phyloP scores from a whole-genome alignment of 2,888 invertebrate species.

The Merodon equestris region DNA sequence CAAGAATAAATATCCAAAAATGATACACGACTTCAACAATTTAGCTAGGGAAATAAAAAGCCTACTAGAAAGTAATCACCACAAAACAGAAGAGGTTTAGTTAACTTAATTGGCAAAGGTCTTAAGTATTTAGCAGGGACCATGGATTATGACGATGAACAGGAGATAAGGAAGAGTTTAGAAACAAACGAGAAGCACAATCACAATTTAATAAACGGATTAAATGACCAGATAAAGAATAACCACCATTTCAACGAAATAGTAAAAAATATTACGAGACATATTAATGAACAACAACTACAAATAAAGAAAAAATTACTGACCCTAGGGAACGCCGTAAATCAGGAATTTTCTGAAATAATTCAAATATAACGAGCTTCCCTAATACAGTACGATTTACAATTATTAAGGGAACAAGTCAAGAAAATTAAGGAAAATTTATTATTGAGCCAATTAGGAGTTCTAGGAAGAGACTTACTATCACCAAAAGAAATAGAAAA shows the following conservation, averaged over 20 bases:
- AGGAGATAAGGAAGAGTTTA: slow-evolving; percentile 19
- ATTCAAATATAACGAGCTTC: slow-evolving; percentile 14
- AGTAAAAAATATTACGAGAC: slow-evolving; percentile 24
- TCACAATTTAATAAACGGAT: slow-evolving; percentile 15
- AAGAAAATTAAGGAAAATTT: slow-evolving; percentile 32
- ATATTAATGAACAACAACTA: slow-evolving; percentile 30
- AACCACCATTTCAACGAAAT: slow-evolving; percentile 28
- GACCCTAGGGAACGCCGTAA: slow-evolving; percentile 3
- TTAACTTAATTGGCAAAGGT: slow-evolving; percentile 19
- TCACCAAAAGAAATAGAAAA: slow-evolving; percentile 25
- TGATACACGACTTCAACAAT: slow-evolving; percentile 3
- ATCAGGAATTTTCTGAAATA: slow-evolving; percentile 8
- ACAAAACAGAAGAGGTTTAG: slow-evolving; percentile 6
- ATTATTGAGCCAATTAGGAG: slow-evolving; percentile 20
- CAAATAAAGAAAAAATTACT: no score
- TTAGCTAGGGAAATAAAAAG: background rate
- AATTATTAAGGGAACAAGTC: slow-evolving; percentile 25
- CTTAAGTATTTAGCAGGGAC: slow-evolving; percentile 26
- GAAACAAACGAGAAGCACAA: slow-evolving; percentile 30
- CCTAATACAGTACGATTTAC: slow-evolving; percentile 11
- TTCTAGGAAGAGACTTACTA: slow-evolving; percentile 22
- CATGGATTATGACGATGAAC: slow-evolving; percentile 27
- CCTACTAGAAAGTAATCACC: slow-evolving; percentile 8
- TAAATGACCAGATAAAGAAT: slow-evolving; percentile 23
- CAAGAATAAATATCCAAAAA: slow-evolving; percentile 8